These are phyloP conservation scores for Poeciliopsis turrubarensis DNA, from an alignment of 2,113 vertebrate species.

Conservation along the genomic window DNA sequence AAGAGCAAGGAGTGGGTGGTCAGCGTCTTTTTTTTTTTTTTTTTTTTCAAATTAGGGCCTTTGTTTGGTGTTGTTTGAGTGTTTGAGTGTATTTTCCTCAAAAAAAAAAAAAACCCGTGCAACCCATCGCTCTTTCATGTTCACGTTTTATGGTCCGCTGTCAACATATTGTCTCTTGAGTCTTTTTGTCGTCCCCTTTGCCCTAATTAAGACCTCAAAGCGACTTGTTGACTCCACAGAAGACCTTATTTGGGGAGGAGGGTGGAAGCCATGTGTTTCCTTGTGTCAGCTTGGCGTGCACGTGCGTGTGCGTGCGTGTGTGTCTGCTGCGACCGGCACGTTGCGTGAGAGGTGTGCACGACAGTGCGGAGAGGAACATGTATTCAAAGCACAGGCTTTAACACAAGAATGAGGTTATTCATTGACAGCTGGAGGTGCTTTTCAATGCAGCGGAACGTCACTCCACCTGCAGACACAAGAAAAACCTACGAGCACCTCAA, in stretches of 20 bases:
- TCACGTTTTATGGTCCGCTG: conserved; percentile 69
- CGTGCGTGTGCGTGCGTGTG: conserved; percentile 22
- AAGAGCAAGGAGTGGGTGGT: conserved; percentile 3
- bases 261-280: conserved; percentile 26
- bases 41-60: conserved; percentile 43
- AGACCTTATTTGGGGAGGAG: conserved; percentile 52
- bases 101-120: conserved; percentile 48
- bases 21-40: conserved; percentile 11
- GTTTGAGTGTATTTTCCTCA: conserved; percentile 71
- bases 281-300: conserved; percentile 30
- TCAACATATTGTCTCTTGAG: conserved; percentile 69
- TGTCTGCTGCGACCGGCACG: conserved; percentile 38
- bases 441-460: conserved; percentile 10
- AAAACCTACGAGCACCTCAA: conserved; percentile 3
- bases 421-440: conserved; percentile 32
- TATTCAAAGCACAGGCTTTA: conserved; percentile 30
- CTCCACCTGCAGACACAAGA: neutral
- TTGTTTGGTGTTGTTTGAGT: conserved; percentile 65
- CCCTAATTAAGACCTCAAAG: conserved; percentile 80
- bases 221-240: conserved; percentile 77
- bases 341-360: conserved; percentile 44
- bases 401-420: conserved; percentile 41
- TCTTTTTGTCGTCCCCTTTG: conserved; percentile 70
- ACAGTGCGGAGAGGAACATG: conserved; percentile 20
- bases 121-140: conserved; percentile 71